phyloP scores from a whole-genome alignment of 2,888 invertebrate genomes.

The Malachius bipustulatus region DNA sequence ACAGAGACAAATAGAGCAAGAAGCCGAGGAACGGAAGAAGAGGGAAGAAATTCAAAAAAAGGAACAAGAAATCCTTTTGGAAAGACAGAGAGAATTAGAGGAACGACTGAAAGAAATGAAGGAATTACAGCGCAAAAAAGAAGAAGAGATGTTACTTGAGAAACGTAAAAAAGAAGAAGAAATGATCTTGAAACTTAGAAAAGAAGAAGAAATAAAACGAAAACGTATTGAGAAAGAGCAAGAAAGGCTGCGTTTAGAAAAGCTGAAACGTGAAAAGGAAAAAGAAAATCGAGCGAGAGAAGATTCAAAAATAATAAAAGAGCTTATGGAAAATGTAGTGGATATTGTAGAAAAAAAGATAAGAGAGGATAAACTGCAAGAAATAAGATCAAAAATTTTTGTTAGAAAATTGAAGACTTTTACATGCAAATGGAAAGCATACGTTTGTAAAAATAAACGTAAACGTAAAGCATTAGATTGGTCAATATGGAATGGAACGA shows the following conservation, averaged over 20 bases:
- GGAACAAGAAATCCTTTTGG: constrained; percentile 12
- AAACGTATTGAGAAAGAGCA: constrained; percentile 22
- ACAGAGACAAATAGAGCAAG: constrained; percentile 13
- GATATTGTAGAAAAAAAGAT: constrained; percentile 30
- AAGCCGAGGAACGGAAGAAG: constrained; percentile 16
- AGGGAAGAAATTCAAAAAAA: constrained; percentile 17
- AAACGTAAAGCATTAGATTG: constrained; percentile 42
- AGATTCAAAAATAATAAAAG: constrained; percentile 26
- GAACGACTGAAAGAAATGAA: constrained; percentile 14
- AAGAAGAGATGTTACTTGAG: constrained; percentile 9
- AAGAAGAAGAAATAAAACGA: constrained; percentile 20
- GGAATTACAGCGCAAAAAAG: constrained; percentile 9
- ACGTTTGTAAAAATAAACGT: constrained; percentile 32
- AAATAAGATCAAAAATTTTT: constrained; percentile 32
- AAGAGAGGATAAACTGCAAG: constrained; percentile 31
- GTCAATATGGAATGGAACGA: constrained; percentile 43
- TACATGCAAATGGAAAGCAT: constrained; percentile 38
- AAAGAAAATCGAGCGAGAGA: constrained; percentile 10
- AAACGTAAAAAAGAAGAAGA: constrained; percentile 14
- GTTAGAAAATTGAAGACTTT: constrained; percentile 33
- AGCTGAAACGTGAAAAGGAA: constrained; percentile 13
- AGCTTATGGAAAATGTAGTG: constrained; percentile 31
- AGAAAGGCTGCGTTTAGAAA: constrained; percentile 13
- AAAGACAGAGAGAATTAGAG: constrained; percentile 17
- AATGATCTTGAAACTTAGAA: constrained; percentile 20